A percentile compares a stretch with the other conserved stretches of the same genome.
Evolutionary conservation across 2,113 vertebrate genomes (phyloP).

Genomic region (Grallaria varia): DNA sequence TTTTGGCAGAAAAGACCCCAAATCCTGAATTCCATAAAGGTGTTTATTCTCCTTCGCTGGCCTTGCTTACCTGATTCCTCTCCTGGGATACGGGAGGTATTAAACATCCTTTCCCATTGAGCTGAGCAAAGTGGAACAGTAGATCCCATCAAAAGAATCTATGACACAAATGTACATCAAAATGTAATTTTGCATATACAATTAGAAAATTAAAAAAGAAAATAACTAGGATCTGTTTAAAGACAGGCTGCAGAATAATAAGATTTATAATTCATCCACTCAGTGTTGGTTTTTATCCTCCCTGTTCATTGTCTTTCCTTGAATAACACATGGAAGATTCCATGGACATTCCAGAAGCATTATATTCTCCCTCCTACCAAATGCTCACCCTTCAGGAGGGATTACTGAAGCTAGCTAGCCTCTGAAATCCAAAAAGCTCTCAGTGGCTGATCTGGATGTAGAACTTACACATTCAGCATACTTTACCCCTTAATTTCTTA

Average conservation of each 20-base stretch:
- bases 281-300: background rate
- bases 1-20: background rate
- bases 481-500: background rate
- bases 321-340: background rate
- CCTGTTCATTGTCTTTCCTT: background rate
- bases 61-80: conserved; percentile 88
- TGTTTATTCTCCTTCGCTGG: background rate
- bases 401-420: background rate
- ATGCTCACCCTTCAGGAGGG: background rate
- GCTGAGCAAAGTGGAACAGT: conserved; percentile 97
- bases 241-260: background rate
- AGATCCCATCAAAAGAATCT: conserved; percentile 89
- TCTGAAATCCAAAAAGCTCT: background rate
- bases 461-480: background rate
- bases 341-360: background rate
- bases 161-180: background rate
- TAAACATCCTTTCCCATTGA: conserved; percentile 96
- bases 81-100: conserved; percentile 90
- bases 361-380: background rate
- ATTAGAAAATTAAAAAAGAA: background rate
- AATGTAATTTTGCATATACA: background rate
- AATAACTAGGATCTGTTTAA: background rate
- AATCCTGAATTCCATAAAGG: background rate
- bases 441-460: background rate
- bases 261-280: background rate